Evolutionary conservation across 2,797 vertebrate species (phyloP).

Genomic region (Tarsius wallacei): DNA sequence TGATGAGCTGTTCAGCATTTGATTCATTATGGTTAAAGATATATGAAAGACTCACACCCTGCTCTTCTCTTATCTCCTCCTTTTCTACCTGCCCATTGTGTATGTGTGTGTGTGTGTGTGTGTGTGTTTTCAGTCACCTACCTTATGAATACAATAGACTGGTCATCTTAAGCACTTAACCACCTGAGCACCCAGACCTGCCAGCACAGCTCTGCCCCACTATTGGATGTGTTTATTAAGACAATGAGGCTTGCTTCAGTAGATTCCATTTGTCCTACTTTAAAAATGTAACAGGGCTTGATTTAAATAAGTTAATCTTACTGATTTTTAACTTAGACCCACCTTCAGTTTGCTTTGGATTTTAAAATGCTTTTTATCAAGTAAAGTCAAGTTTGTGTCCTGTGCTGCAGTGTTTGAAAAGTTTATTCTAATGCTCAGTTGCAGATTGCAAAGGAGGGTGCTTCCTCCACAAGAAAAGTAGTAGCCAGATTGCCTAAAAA

Average conservation of each 20-base stretch:
- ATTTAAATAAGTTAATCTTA: conserved; percentile 56
- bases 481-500: conserved; percentile 81
- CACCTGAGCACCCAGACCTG: conserved; percentile 4
- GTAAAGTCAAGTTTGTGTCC: conserved; percentile 50
- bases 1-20: conserved; percentile 41
- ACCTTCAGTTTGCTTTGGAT: conserved; percentile 51
- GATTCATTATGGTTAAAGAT: conserved; percentile 56
- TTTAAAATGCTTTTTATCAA: conserved; percentile 58
- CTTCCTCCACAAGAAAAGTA: conserved; percentile 68
- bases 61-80: conserved; percentile 1
- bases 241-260: conserved; percentile 29
- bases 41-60: conserved; percentile 18
- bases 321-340: conserved; percentile 39
- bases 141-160: conserved; percentile 52
- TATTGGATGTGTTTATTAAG: conserved; percentile 51
- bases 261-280: conserved; percentile 48
- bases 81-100: too few relatives aligned
- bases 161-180: background rate
- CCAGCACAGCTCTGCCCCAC: background rate
- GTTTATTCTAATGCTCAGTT: conserved; percentile 61
- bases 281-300: conserved; percentile 50
- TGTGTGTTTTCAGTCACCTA: conserved; percentile 18
- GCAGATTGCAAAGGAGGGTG: conserved; percentile 45
- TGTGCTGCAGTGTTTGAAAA: conserved; percentile 54
- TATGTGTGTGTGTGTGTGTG: background rate